Evolutionary conservation across 2,113 vertebrate genomes (phyloP).

Genomic region (Podocnemis expansa): DNA sequence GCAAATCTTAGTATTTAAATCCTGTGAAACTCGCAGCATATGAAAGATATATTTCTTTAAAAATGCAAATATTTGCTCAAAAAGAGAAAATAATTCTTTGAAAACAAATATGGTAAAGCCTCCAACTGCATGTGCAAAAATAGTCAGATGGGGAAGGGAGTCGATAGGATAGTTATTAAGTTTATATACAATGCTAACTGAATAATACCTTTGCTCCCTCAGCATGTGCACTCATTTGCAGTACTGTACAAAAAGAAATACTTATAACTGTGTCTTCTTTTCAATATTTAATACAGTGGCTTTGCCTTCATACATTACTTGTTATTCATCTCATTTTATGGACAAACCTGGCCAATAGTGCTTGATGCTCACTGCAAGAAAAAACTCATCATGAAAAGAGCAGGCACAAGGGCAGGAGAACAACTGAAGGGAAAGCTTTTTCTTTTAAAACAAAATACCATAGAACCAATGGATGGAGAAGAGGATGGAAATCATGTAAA

Average conservation of each 20-base stretch:
- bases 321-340: background rate
- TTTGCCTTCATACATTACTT: background rate
- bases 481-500: no score
- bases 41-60: background rate
- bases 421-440: background rate
- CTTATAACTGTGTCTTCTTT: background rate
- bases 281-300: background rate
- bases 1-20: no score
- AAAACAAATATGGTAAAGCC: background rate
- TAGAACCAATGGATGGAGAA: no score
- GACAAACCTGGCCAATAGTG: no score
- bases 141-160: rapidly evolving
- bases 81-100: background rate
- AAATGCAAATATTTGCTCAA: background rate
- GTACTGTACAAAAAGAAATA: background rate
- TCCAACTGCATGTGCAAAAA: background rate
- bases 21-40: background rate
- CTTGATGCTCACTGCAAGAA: no score
- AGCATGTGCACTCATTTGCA: background rate
- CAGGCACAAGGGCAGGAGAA: background rate
- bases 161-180: no score
- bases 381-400: background rate
- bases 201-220: background rate
- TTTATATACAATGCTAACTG: background rate
- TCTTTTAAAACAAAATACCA: background rate